phyloP scores from a whole-genome alignment of 2,113 vertebrate species.

The Raja brachyura region DNA sequence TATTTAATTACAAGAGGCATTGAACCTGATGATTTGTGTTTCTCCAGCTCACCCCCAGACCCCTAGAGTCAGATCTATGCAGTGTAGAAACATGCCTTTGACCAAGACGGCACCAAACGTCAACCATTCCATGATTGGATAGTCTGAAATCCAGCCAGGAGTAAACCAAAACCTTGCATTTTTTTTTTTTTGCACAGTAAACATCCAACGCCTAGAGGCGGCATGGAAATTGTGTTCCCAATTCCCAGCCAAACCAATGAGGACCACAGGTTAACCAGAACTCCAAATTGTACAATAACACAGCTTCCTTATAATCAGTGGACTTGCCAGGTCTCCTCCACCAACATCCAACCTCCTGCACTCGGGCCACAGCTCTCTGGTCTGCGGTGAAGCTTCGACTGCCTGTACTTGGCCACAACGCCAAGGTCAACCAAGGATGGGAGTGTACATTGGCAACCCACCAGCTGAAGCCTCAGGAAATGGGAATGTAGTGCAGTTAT shows the following conservation, averaged over 20 bases:
- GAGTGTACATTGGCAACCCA: neutral
- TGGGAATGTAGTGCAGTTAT: neutral
- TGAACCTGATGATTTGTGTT: neutral
- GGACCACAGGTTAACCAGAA: neutral
- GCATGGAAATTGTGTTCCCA: neutral
- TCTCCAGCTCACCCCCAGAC: neutral
- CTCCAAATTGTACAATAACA: neutral
- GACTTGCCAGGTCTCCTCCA: neutral
- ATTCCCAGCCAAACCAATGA: neutral
- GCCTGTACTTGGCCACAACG: neutral
- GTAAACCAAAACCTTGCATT: neutral
- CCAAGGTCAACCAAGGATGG: neutral
- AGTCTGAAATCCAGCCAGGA: neutral
- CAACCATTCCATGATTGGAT: neutral
- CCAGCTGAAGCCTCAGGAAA: neutral
- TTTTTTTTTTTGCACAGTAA: neutral
- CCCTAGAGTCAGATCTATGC: too few relatives aligned
- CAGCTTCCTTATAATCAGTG: neutral
- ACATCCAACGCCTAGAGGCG: neutral
- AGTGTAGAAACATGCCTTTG: too few relatives aligned
- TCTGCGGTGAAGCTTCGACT: neutral
- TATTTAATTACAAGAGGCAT: neutral
- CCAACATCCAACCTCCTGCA: neutral
- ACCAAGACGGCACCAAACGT: too few relatives aligned
- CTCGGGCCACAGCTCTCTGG: neutral